Evolutionary conservation across 2,888 invertebrate species (phyloP).

Genomic region (Spodoptera exigua): DNA sequence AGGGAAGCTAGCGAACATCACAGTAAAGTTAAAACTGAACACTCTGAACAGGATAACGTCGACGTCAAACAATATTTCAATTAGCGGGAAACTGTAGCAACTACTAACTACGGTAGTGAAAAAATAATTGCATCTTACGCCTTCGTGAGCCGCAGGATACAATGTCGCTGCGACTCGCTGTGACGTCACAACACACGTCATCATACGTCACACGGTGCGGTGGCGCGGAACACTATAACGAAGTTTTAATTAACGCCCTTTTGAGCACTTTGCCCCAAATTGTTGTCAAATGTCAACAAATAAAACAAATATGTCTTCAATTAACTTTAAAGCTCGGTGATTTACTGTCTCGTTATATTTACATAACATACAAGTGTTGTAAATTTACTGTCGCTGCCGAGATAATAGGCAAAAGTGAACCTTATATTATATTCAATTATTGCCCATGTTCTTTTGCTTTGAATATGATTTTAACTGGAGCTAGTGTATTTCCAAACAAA

Average conservation of each 20-base stretch:
- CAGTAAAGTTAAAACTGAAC: too few relatives aligned
- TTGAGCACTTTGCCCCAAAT: slow-evolving; percentile 44
- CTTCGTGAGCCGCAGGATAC: slow-evolving; percentile 6
- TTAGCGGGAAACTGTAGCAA: neutral
- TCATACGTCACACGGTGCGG: slow-evolving; percentile 22
- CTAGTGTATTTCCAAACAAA: too few relatives aligned
- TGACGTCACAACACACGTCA: slow-evolving; percentile 32
- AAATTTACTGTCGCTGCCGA: too few relatives aligned
- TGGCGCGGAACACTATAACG: slow-evolving; percentile 63
- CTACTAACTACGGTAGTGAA: neutral
- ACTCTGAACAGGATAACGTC: too few relatives aligned
- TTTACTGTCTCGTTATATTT: too few relatives aligned
- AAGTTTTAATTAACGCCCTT: slow-evolving; percentile 57
- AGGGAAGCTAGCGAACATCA: too few relatives aligned
- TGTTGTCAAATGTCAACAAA: slow-evolving; percentile 27
- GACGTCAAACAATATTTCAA: neutral
- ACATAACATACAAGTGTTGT: too few relatives aligned
- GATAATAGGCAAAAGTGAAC: too few relatives aligned
- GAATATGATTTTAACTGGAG: neutral
- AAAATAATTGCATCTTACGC: slow-evolving; percentile 16
- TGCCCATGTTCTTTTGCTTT: too few relatives aligned
- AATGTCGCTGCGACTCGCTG: slow-evolving; percentile 10
- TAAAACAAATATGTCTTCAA: slow-evolving; percentile 25
- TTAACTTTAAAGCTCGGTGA: neutral
- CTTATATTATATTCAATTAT: too few relatives aligned